phyloP scores from a whole-genome alignment of 2,797 vertebrate species.

The Sandelia bainsii region DNA sequence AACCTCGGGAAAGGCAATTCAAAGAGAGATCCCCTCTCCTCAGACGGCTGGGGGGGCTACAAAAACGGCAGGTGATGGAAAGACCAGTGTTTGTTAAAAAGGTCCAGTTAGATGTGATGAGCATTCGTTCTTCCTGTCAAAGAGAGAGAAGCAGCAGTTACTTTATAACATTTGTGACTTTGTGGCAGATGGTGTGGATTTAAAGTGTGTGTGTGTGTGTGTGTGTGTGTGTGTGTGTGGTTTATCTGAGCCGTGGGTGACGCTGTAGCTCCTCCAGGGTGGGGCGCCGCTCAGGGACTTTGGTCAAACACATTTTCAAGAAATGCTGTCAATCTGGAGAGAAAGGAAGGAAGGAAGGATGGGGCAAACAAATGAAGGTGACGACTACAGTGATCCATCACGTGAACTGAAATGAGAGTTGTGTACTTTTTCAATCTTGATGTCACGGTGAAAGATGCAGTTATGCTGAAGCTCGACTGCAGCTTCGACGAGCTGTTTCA shows the following conservation, averaged over 20 bases:
- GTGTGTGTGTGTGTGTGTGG: neutral
- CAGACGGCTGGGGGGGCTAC: neutral
- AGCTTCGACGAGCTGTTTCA: conserved; percentile 26
- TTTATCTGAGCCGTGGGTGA: too few species aligned
- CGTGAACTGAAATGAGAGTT: neutral
- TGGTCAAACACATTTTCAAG: neutral
- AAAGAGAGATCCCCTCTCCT: neutral
- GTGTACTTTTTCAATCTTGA: conserved; percentile 21
- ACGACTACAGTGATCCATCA: neutral
- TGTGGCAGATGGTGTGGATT: neutral
- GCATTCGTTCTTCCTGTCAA: too few species aligned
- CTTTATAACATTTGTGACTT: neutral
- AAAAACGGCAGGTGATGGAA: neutral
- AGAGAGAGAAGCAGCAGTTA: neutral
- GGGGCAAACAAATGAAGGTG: too few species aligned
- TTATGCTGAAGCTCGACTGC: neutral
- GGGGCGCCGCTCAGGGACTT: neutral
- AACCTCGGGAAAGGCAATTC: too few species aligned
- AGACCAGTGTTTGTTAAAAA: neutral
- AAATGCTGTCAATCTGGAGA: conserved; percentile 9
- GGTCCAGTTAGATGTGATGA: too few species aligned
- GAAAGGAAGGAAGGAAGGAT: too few species aligned
- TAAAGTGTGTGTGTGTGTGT: conserved; percentile 31
- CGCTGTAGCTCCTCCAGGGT: conserved; percentile 9
- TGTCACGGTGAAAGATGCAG: conserved; percentile 27